phyloP scores from a whole-genome alignment of 2,888 invertebrate species.

The Nephrotoma flavescens region DNA sequence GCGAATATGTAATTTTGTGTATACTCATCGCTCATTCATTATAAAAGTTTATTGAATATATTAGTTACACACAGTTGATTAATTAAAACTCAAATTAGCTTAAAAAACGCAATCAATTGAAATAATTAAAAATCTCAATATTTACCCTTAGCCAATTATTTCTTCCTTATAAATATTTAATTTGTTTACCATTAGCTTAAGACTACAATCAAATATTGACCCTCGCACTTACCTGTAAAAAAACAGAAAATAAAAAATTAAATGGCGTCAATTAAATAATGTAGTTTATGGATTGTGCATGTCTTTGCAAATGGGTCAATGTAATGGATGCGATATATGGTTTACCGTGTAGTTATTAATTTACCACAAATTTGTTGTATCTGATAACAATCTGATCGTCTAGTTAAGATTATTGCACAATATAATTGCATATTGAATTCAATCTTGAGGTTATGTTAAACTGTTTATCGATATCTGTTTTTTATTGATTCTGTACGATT shows the following conservation, averaged over 20 bases:
- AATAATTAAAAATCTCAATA: neutral
- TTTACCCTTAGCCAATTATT: neutral
- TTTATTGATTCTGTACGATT: neutral
- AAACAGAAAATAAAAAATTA: neutral
- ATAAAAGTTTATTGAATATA: too few species aligned
- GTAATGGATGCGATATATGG: neutral
- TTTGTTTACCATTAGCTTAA: neutral
- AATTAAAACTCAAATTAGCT: too few species aligned
- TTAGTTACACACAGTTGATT: too few species aligned
- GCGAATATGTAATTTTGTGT: too few species aligned
- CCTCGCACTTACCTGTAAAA: neutral
- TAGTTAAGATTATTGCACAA: neutral
- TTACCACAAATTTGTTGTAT: neutral
- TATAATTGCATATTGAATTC: neutral
- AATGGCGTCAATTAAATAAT: neutral
- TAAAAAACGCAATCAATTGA: too few species aligned
- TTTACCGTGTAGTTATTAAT: neutral
- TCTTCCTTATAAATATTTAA: neutral
- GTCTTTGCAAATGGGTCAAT: neutral
- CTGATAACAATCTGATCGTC: neutral
- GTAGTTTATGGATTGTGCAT: too few species aligned
- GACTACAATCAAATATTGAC: neutral
- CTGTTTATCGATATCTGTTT: neutral
- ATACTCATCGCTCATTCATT: too few species aligned
- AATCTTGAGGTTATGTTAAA: neutral